Base-by-base conservation (phyloP, 1,140 invertebrate species). In the Camponotus vicinus region DNA sequence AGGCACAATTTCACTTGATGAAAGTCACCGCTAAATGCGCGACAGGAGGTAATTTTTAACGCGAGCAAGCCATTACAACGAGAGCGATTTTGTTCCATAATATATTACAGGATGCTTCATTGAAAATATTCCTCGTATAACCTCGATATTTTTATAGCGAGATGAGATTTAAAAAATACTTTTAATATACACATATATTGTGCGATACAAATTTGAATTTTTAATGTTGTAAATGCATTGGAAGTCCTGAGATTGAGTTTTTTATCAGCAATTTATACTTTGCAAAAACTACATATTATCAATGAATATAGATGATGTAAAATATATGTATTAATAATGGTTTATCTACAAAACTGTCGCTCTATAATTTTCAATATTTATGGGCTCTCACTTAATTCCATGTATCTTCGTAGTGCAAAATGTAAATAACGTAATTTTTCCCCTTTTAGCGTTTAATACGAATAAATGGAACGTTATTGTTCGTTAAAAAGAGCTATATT, bases 1-100 rank as follows among this genome's bases (percentile, higher is more conserved):
- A 82, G 55, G 55, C 79, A 75, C 69, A 83, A 83, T 83, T 83
- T 83, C 69, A 73, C 57, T 75, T 61, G 79, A 83, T 83, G 79
- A 73, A 83, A 83, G 79, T 83, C 55, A 59, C 69, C 40, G n/a
- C 79, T 83, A 75, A 83, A 83, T 63, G 69, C 55, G 55, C 71
- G 79, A 37, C 69, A 61, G 42, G 69, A 49, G 40, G 69, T 83
- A 83, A 83, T 83, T 83, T 83, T 83, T 83, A 83, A 82, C 79
- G 57, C 7, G 55, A 61, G 18, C 27, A 45, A 11, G 55, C 37
- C 67, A 40, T 82, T 59, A 34, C 52, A 34, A 69, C 66, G 37
- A 59, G 52, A 59, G 52, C 57, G 40, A 57, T 82, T 82, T 59
- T 59, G 27, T 40, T 52, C 32, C 45, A 21, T 55, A 73, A 75